Conservation (phyloP, 2,888 invertebrate genomes). For the Agrotis segetum region DNA sequence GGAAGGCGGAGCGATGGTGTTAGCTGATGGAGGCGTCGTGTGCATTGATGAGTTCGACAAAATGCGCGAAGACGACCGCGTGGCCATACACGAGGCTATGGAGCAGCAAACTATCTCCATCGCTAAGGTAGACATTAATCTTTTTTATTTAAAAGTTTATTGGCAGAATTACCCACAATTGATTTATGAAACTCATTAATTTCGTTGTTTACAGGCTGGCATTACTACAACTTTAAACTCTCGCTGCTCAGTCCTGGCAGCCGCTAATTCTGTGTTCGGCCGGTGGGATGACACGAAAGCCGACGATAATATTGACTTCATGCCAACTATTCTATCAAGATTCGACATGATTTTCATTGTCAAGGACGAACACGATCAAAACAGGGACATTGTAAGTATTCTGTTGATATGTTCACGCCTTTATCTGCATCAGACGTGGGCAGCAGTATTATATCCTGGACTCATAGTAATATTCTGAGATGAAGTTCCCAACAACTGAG, state of each 20-base stretch:
- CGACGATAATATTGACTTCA: constrained; percentile 99
- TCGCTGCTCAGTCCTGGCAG: constrained; percentile 99
- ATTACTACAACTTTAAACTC: constrained; percentile 99
- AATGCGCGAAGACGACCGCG: constrained; percentile 99
- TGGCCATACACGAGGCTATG: constrained; percentile 99
- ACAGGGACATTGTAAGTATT: constrained; percentile 95
- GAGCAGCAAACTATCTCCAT: constrained; percentile 99
- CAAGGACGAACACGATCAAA: constrained; percentile 98
- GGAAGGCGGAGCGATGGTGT: constrained; percentile 99
- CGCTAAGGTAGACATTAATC: constrained; percentile 93
- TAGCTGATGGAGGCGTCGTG: constrained; percentile 99
- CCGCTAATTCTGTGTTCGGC: constrained; percentile 99
- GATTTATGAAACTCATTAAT: constrained; percentile 23
- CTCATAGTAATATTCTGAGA: background rate
- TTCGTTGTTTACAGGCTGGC: constrained; percentile 93
- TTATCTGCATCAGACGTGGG: background rate
- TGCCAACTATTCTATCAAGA: constrained; percentile 99
- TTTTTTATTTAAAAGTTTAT: background rate
- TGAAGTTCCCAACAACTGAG: background rate
- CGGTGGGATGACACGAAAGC: constrained; percentile 99
- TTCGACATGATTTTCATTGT: constrained; percentile 99
- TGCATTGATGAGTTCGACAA: constrained; percentile 99
- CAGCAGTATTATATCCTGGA: background rate
- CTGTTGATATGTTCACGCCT: background rate
- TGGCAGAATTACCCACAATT: constrained; percentile 3